A percentile compares a stretch with the other conserved stretches of the same genome.
These are phyloP conservation scores for Drosophila putrida DNA, from an alignment of 2,888 invertebrate genomes.

Conservation along the genomic window DNA sequence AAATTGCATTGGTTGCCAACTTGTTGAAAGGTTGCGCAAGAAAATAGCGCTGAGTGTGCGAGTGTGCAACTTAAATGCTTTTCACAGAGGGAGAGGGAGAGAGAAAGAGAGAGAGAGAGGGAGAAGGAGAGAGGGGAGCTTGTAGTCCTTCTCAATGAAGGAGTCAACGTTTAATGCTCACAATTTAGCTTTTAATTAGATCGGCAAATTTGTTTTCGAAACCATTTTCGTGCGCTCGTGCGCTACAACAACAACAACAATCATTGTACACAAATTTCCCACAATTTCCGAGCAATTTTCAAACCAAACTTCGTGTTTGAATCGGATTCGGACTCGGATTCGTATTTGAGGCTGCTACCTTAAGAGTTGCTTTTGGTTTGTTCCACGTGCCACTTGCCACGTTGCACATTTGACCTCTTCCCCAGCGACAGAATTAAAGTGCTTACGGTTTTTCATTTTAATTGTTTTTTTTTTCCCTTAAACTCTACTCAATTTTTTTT, in stretches of 20 bases:
- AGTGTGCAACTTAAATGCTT: slow-evolving; percentile 69
- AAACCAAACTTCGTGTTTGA: slow-evolving; percentile 19
- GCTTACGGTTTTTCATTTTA: slow-evolving; percentile 71
- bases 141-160: slow-evolving; percentile 20
- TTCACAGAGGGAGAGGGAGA: slow-evolving; percentile 40
- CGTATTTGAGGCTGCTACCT: too few relatives aligned
- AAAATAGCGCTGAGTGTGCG: slow-evolving; percentile 39
- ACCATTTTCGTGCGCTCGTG: slow-evolving; percentile 66
- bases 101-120: background rate
- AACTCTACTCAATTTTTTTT: slow-evolving; percentile 6
- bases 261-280: slow-evolving; percentile 49
- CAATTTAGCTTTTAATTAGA: slow-evolving; percentile 79
- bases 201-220: slow-evolving; percentile 75
- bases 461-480: slow-evolving; percentile 53
- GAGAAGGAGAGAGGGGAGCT: background rate
- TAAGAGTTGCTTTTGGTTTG: slow-evolving; percentile 7
- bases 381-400: slow-evolving; percentile 3
- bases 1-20: slow-evolving; percentile 79
- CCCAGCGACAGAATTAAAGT: slow-evolving; percentile 51
- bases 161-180: slow-evolving; percentile 70
- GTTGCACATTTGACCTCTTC: slow-evolving; percentile 2
- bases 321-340: background rate
- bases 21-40: slow-evolving; percentile 71
- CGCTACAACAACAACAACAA: slow-evolving; percentile 28
- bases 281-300: slow-evolving; percentile 33